These are phyloP conservation scores for Brachionus koreanus DNA, from an alignment of 1,140 invertebrate genomes.

Conservation along the genomic window DNA sequence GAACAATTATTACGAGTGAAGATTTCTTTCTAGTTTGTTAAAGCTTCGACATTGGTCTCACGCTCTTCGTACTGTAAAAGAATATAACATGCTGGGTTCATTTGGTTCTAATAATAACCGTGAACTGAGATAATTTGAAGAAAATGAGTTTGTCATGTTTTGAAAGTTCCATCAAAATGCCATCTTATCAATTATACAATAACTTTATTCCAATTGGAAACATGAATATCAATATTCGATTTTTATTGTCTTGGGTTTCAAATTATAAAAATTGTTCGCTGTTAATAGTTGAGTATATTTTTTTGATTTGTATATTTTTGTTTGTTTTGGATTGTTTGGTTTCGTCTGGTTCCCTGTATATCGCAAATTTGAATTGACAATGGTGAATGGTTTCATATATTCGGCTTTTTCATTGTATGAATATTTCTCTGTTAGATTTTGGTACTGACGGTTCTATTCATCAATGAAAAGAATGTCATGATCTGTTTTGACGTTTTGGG, in stretches of 20 bases:
- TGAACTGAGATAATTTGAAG: background rate
- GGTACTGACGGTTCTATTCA: background rate
- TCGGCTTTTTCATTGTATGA: background rate
- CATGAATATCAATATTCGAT: slow-evolving; percentile 1
- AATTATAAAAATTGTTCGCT: background rate
- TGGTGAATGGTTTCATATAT: background rate
- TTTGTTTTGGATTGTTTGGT: slow-evolving; percentile 1
- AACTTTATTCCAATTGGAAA: background rate
- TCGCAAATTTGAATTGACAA: background rate
- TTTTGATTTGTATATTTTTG: background rate
- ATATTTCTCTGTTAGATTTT: background rate
- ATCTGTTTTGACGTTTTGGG: background rate
- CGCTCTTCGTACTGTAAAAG: background rate
- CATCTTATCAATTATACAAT: background rate
- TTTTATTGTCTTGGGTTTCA: background rate
- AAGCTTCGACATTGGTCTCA: background rate
- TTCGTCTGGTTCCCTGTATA: background rate
- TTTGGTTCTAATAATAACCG: slow-evolving; percentile 12
- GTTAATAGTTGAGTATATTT: background rate
- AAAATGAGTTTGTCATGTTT: background rate
- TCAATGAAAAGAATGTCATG: background rate
- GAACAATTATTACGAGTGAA: slow-evolving; percentile 6
- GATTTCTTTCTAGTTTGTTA: background rate
- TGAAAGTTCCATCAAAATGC: slow-evolving; percentile 5
- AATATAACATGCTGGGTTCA: background rate